Evolutionary conservation across 2,113 vertebrate species (phyloP).

Genomic region (Pomatorhinus ruficollis): DNA sequence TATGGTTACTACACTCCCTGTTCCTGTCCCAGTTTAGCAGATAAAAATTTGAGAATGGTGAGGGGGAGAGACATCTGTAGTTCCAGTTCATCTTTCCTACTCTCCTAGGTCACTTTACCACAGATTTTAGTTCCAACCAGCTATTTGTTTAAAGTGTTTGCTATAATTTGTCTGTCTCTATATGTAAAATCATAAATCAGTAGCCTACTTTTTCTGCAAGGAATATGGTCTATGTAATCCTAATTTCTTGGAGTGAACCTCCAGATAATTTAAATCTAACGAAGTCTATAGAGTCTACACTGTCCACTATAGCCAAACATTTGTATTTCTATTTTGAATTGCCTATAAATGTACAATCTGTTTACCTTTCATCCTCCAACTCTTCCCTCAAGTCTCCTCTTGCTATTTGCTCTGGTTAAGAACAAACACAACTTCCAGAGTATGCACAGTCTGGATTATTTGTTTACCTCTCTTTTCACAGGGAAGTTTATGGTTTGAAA

Average conservation of each 20-base stretch:
- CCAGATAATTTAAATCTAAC: neutral
- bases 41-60: neutral
- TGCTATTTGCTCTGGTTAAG: neutral
- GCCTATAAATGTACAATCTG: neutral
- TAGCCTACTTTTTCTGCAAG: neutral
- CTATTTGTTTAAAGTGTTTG: neutral
- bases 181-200: neutral
- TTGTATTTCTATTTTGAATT: neutral
- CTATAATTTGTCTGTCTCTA: neutral
- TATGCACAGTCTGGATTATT: neutral
- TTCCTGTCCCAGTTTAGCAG: neutral
- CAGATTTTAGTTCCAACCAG: neutral
- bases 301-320: neutral
- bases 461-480: neutral
- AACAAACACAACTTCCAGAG: neutral
- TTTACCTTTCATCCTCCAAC: neutral
- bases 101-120: neutral
- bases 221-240: neutral
- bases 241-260: neutral
- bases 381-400: neutral
- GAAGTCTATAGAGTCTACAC: neutral
- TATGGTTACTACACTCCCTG: neutral
- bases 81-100: neutral
- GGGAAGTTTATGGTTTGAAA: neutral
- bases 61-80: rapidly evolving